Base-by-base conservation (phyloP, 1,140 invertebrate species). In the Stenopsyche tienmushanensis region DNA sequence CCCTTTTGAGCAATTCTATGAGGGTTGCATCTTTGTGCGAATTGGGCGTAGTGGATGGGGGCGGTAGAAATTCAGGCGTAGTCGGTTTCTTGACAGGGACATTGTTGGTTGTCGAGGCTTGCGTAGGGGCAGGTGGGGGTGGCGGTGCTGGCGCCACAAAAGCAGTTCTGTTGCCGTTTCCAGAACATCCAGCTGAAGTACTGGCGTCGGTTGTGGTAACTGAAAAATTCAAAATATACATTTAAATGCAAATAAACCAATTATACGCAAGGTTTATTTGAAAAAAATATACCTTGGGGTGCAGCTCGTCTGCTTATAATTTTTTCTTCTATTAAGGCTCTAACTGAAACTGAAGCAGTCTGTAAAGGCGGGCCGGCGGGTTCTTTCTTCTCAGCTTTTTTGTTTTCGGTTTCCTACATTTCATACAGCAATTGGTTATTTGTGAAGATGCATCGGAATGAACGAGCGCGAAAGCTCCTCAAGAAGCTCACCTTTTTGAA, bases 241-340 rank as follows among this genome's bases (percentile, higher is more conserved):
- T 54, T 54, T 15, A 15, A 34, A 15, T n/a, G n/a, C n/a, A n/a
- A n/a, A n/a, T n/a, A n/a, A n/a, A n/a, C n/a, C n/a, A n/a, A n/a
- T n/a, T n/a, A n/a, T n/a, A n/a, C n/a, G 10, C 15, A 5, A 45
- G 15, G 5, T 10, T 49, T 21, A 18, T 18, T 18, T 17, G 10
- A 49, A 3, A 5, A 9, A 47, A 52, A 62, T 39, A 18, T 73
- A 78, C 78, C 73, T 67, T 72, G 71, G 24, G 74, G 66, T 17
- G 74, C 70, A 71, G 80, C 72, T 80, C 91, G 80, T 71, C 92
- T 91, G 72, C 91, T 93, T 67, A 93, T 94, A 59, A 94, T 95
- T 76, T 94, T 94, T 75, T 95, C 92, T 78, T 94, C 92, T 66
- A 95, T 94, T 1, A 94, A 83, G 10, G 92, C 92, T 49, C 92